Evolutionary conservation across 92 coral and sea anemone genomes (phyloP).

Genomic region (Chrysogorgia sp.): DNA sequence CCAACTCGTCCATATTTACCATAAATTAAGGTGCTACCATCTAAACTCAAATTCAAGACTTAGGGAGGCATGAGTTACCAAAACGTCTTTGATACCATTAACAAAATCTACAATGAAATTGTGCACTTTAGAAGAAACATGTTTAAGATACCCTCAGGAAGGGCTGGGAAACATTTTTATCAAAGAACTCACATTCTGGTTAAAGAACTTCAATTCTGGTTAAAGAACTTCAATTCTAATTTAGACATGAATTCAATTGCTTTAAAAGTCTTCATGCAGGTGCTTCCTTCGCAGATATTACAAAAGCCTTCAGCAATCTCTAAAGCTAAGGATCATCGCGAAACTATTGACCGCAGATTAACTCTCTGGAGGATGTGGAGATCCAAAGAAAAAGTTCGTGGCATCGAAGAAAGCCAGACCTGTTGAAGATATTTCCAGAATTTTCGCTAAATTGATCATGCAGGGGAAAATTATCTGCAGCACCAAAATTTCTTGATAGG

Average conservation of each 20-base stretch:
- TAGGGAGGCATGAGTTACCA: slow-evolving; percentile 61
- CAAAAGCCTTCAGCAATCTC: slow-evolving; percentile 41
- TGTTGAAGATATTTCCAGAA: slow-evolving; percentile 48
- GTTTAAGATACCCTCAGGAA: slow-evolving; percentile 57
- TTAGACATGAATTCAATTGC: slow-evolving; percentile 42
- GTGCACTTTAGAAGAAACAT: slow-evolving; percentile 53
- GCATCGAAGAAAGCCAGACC: slow-evolving; percentile 56
- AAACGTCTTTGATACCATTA: slow-evolving; percentile 27
- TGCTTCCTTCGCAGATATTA: slow-evolving; percentile 28
- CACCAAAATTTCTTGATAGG: slow-evolving; percentile 48
- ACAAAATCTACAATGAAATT: slow-evolving; percentile 48
- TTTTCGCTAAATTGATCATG: slow-evolving; percentile 55
- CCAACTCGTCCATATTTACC: slow-evolving; percentile 44
- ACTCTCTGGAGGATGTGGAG: slow-evolving; percentile 46
- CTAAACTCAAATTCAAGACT: slow-evolving; percentile 47
- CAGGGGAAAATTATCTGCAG: too few species aligned
- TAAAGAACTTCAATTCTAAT: too few species aligned
- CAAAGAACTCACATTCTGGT: slow-evolving; percentile 51
- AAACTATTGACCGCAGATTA: slow-evolving; percentile 15
- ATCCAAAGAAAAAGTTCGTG: slow-evolving; percentile 29
- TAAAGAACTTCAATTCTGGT: slow-evolving; percentile 37
- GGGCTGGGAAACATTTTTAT: slow-evolving; percentile 53
- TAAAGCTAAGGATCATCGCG: slow-evolving; percentile 43
- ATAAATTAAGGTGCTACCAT: slow-evolving; percentile 47
- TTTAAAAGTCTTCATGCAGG: slow-evolving; percentile 44